Percentiles rank a stretch among this genome's conserved stretches.
phyloP scores from a whole-genome alignment of 1,140 invertebrate genomes.

The Drosophila bipectinata region DNA sequence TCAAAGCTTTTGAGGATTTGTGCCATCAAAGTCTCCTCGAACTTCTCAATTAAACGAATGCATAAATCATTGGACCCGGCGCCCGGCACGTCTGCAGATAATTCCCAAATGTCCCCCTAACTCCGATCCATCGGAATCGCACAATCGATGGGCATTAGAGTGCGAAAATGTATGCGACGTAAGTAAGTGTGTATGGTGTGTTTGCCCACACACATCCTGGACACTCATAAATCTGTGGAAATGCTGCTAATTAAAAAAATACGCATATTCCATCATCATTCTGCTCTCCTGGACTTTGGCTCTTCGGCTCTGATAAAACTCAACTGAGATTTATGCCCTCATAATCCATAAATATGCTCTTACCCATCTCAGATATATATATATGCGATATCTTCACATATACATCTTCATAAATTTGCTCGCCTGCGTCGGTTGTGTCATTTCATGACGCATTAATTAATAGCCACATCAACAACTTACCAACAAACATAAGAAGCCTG shows the following conservation, averaged over 20 bases:
- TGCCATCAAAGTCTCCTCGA: slow-evolving; percentile 75
- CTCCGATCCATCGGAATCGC: slow-evolving; percentile 3
- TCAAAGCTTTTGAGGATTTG: slow-evolving; percentile 76
- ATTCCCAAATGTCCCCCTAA: slow-evolving; percentile 67
- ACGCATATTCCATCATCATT: slow-evolving; percentile 83
- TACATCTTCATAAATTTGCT: slow-evolving; percentile 77
- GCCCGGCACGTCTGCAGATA: slow-evolving; percentile 71
- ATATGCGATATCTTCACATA: slow-evolving; percentile 28
- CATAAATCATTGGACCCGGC: slow-evolving; percentile 74
- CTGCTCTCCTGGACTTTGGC: slow-evolving; percentile 45
- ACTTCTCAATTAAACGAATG: slow-evolving; percentile 83
- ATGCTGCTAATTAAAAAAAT: slow-evolving; percentile 80
- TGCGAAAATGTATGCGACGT: slow-evolving; percentile 56
- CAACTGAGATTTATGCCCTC: slow-evolving; percentile 77
- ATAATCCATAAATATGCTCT: slow-evolving; percentile 83
- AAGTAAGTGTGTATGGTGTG: neutral
- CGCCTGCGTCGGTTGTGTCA: slow-evolving; percentile 64
- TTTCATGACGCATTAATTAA: slow-evolving; percentile 79
- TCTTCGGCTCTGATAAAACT: slow-evolving; percentile 54
- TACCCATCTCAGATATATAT: slow-evolving; percentile 32
- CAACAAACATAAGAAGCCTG: slow-evolving; percentile 51
- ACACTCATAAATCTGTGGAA: slow-evolving; percentile 79
- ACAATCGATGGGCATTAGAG: slow-evolving; percentile 60
- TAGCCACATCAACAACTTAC: slow-evolving; percentile 81
- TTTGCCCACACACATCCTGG: slow-evolving; percentile 32